Base-by-base conservation (phyloP, 2,797 vertebrate species). In the Syngnathus rostellatus region DNA sequence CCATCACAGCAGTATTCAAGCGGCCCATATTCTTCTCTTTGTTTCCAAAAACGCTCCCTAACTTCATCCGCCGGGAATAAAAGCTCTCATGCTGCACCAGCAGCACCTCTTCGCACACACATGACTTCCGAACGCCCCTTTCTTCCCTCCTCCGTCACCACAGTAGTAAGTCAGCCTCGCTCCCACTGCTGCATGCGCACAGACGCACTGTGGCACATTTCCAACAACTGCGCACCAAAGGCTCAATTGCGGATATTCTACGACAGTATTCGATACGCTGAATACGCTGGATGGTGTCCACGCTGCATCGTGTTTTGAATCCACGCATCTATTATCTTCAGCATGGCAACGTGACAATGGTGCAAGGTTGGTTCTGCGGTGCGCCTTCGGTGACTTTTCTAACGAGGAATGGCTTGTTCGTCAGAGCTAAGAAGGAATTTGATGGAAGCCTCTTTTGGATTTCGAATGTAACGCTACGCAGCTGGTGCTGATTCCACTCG, bases 171-270 rank as follows among this genome's bases (percentile, higher is more conserved):
- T 64, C 68, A 63, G 46, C 48, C 69, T 38, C 75, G 73, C 65
- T 75, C 64, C 62, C 77, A 77, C 84, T 57, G 54, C 54, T 55
- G 54, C 54, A 55, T 55, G 54, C 82, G 77, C 78, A 78, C 62
- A 79, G 71, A 66, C 77, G 48, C 81, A 58, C 37, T 62, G 80
- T 78, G 83, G 82, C 85, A 76, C 80, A 72, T 81, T 77, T 82
- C 83, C 84, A 82, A 73, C 21, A 82, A 81, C 84, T 76, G 2
- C 72, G 48, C 63, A 19, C 61, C 6, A 64, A 45, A 60, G 58
- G 62, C 39, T 31, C 66, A 39, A 60, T 46, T 67, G 70, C 76
- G 73, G 69, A 74, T 41, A 9, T 62, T 25, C 31, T 14, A 14
- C 55, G 25, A 57, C 55, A 54, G 21, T 1, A 54, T 54, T 23